These are phyloP conservation scores for Stenodera caucasica DNA, from an alignment of 2,888 invertebrate genomes.

Conservation along the genomic window DNA sequence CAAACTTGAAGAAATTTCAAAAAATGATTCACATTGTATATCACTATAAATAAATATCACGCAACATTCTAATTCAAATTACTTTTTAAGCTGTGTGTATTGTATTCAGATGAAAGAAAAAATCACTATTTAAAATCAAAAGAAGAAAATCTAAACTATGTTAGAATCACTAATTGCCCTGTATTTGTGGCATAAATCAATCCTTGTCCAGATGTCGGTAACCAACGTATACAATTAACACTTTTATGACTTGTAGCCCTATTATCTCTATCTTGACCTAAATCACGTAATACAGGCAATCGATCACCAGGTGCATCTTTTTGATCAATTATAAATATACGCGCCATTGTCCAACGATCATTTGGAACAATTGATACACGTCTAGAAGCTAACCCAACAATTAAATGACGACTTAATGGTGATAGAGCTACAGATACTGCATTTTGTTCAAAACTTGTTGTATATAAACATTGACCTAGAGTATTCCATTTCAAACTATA, in stretches of 20 bases:
- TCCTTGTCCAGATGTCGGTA: conserved; percentile 80
- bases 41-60: conserved; percentile 28
- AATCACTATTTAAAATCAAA: conserved; percentile 6
- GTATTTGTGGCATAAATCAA: conserved; percentile 84
- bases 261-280: conserved; percentile 66
- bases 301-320: conserved; percentile 47
- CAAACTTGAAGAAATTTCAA: background rate
- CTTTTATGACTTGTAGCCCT: conserved; percentile 67
- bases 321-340: conserved; percentile 54
- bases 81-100: background rate
- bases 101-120: background rate
- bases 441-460: conserved; percentile 75
- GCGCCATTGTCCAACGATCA: conserved; percentile 58
- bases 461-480: conserved; percentile 76
- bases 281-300: conserved; percentile 63
- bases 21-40: background rate
- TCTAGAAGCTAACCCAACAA: conserved; percentile 77
- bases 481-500: conserved; percentile 77
- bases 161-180: conserved; percentile 75
- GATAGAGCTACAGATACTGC: conserved; percentile 84
- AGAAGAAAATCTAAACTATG: conserved; percentile 48
- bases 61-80: conserved; percentile 11
- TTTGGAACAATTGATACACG: conserved; percentile 62
- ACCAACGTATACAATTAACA: conserved; percentile 83
- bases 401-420: conserved; percentile 76